These are phyloP conservation scores for Carcina quercana DNA, from an alignment of 2,888 invertebrate genomes.

Conservation along the genomic window DNA sequence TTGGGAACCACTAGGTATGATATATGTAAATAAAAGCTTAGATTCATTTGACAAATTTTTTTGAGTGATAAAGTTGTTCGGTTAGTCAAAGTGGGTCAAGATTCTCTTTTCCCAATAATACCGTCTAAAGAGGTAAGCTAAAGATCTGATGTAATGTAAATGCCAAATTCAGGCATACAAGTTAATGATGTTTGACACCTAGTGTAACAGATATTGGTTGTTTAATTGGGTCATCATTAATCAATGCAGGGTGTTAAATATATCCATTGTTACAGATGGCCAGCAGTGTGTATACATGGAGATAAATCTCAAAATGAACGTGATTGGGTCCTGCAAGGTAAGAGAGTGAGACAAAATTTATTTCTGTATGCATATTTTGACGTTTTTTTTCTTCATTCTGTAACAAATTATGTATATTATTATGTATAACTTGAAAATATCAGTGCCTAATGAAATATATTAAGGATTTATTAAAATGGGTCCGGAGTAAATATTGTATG, in stretches of 20 bases:
- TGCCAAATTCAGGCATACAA: no score
- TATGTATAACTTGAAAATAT: background rate
- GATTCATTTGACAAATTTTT: no score
- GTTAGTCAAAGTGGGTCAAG: no score
- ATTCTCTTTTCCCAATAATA: no score
- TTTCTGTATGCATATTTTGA: background rate
- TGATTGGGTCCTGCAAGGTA: constrained; percentile 93
- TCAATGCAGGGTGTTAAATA: no score
- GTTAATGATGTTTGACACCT: background rate
- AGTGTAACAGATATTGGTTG: background rate
- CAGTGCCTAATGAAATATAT: background rate
- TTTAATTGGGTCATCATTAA: constrained; percentile 2
- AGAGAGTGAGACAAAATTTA: no score
- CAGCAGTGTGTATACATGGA: constrained; percentile 92
- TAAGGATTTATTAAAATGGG: constrained; percentile 10
- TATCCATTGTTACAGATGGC: constrained; percentile 73
- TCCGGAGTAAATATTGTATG: no score
- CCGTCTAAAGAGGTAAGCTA: no score
- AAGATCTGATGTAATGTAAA: no score
- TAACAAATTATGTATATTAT: background rate
- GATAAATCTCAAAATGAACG: constrained; percentile 96
- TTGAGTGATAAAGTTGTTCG: no score
- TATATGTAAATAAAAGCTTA: no score
- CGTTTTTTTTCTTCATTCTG: background rate
- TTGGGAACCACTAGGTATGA: no score